Base-by-base conservation (phyloP, 2,888 invertebrate species). In the Apamea monoglypha region DNA sequence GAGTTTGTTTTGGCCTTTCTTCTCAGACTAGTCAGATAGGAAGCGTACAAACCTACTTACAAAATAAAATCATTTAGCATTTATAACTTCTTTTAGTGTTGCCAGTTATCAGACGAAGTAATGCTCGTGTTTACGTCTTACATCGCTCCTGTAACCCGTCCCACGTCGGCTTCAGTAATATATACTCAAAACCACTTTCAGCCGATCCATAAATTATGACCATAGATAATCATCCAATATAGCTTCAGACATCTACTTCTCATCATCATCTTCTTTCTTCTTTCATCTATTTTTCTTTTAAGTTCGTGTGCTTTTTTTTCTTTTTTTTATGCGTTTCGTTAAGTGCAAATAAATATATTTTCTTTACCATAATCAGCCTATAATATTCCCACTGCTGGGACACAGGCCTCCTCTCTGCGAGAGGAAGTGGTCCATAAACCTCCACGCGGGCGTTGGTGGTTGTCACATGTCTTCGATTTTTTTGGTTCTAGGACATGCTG, bases 141-240 rank as follows among this genome's bases (percentile, higher is more conserved):
- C 21, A 59, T 56, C 44, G 53, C 29, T 80, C 56, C 69, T 70
- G 64, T 70, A 70, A 61, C 16, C 5, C 76, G 36, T 61, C n/a
- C 10, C 70, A 76, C 64, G 66, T 64, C 14, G 16, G 29, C 56
- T 75, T 75, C 18, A 75, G 56, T 56, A 69, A 64, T 69, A 32
- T n/a, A 64, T 71, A 61, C 74, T 79, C 29, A 47, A 74, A 16
- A 61, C 47, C 72, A 74, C 47, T 80, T 74, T 47, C 63, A 69
- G 36, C 47, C 29, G 73, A 79, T 32, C 6, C n/a, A 61, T 67
- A 50, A 67, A 53, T 80, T 53, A 47, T 75, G 44, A 68, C 32
- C 21, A 44, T 32, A 32, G n/a, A 77, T 64, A 7, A 36, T 76
- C 44, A 10, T 56, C 18, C 29, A 40, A 74, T 66, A 21, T 47